These are phyloP conservation scores for Sorex fumeus DNA, from an alignment of 2,113 vertebrate genomes.

Conservation along the genomic window DNA sequence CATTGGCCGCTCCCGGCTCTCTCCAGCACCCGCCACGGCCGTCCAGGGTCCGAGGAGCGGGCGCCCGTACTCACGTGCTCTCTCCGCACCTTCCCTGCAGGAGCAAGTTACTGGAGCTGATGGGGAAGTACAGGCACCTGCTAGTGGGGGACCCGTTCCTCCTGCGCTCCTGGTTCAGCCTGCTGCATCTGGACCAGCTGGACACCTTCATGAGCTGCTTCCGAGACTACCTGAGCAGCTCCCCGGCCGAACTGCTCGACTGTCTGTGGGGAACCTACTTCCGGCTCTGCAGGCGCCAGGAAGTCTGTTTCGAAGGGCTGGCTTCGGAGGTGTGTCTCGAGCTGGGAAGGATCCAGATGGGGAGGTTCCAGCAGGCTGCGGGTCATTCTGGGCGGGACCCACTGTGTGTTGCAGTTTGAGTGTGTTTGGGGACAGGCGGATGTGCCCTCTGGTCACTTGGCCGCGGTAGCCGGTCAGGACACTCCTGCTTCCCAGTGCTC, in stretches of 20 bases:
- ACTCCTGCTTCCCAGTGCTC: no score
- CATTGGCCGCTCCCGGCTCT: no score
- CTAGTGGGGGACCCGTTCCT: slow-evolving; percentile 87
- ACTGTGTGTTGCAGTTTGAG: no score
- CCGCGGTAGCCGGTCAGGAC: no score
- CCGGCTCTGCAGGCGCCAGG: fast-evolving
- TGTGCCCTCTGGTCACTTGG: no score
- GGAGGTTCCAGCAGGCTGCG: neutral
- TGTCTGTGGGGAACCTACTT: slow-evolving; percentile 84
- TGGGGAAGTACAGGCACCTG: slow-evolving; percentile 87
- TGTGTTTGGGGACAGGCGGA: no score
- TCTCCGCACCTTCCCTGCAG: neutral
- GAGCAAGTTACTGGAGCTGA: slow-evolving; percentile 85
- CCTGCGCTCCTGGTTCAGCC: slow-evolving; percentile 90
- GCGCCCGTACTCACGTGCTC: no score
- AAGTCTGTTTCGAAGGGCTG: slow-evolving; percentile 86
- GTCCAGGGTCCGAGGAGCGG: no score
- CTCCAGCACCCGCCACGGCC: no score
- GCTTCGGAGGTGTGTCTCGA: neutral
- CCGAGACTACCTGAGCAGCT: slow-evolving; percentile 71
- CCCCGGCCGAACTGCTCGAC: slow-evolving; percentile 85
- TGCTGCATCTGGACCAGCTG: slow-evolving; percentile 87
- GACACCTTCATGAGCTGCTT: slow-evolving; percentile 72
- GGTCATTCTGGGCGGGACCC: neutral
- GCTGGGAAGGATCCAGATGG: neutral